These are phyloP conservation scores for Chromobotia macracanthus DNA, from an alignment of 2,797 vertebrate genomes.

Conservation along the genomic window DNA sequence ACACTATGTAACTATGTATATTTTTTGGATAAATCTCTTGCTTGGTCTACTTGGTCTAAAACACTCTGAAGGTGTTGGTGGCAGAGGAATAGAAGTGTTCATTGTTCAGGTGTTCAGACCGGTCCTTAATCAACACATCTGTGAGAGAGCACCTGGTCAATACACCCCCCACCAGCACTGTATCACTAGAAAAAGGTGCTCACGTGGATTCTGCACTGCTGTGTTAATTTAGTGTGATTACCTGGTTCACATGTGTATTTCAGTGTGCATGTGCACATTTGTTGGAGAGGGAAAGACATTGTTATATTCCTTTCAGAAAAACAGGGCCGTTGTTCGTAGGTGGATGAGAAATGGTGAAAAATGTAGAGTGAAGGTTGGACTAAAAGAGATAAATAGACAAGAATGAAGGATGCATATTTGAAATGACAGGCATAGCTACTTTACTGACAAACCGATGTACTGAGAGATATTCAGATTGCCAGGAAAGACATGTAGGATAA, in stretches of 20 bases:
- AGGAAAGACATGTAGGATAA: conserved; percentile 25
- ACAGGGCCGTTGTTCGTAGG: conserved; percentile 60
- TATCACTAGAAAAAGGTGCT: background rate
- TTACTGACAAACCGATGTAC: conserved; percentile 34
- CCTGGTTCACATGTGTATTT: conserved; percentile 25
- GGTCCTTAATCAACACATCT: conserved; percentile 51
- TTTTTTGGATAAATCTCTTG: background rate
- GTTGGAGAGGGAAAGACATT: conserved; percentile 15
- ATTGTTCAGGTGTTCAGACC: conserved; percentile 34
- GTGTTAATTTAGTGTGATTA: conserved; percentile 33
- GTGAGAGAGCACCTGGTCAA: conserved; percentile 36
- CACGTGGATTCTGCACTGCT: conserved; percentile 23
- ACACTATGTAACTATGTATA: background rate
- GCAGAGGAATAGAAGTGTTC: conserved; percentile 8
- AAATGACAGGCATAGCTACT: conserved; percentile 25
- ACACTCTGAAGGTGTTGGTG: conserved; percentile 12
- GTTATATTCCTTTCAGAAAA: conserved; percentile 8
- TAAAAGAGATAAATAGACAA: conserved; percentile 20
- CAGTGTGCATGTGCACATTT: conserved; percentile 22
- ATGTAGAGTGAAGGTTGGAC: conserved; percentile 7
- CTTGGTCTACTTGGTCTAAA: background rate
- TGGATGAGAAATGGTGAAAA: conserved; percentile 15
- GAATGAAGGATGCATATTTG: conserved; percentile 32
- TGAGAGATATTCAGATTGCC: conserved; percentile 38
- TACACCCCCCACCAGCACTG: conserved; percentile 42